Evolutionary conservation across 2,113 vertebrate species (phyloP).

Genomic region (Mesoclemmys tuberculata): DNA sequence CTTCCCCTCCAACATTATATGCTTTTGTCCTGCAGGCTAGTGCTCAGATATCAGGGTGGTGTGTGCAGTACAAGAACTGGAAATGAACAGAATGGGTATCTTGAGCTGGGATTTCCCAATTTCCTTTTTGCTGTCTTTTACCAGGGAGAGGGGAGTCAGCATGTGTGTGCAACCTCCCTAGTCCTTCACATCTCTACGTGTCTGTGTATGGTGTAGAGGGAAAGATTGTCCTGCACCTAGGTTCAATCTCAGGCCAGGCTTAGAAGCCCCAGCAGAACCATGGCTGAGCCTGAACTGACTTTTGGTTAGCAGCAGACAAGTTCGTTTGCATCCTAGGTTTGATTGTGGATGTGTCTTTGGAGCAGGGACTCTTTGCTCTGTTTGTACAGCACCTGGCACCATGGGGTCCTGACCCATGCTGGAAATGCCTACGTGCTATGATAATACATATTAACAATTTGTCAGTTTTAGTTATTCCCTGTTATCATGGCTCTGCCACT

Average conservation of each 20-base stretch:
- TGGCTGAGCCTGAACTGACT: neutral
- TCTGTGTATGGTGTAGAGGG: neutral
- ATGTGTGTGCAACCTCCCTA: neutral
- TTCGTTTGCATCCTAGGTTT: neutral
- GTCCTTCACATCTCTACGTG: neutral
- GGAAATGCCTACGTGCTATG: neutral
- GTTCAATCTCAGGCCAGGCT: neutral
- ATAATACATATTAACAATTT: neutral
- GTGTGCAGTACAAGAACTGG: neutral
- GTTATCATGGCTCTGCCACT: neutral
- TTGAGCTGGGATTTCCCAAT: neutral
- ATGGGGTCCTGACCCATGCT: neutral
- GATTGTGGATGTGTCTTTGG: neutral
- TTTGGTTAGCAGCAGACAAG: neutral
- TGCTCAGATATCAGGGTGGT: neutral
- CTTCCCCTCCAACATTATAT: neutral
- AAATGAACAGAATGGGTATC: neutral
- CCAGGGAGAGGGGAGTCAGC: neutral
- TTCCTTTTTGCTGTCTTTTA: neutral
- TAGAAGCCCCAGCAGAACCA: neutral
- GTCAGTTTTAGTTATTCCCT: neutral
- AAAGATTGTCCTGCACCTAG: neutral
- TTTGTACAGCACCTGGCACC: neutral
- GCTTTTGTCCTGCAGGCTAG: neutral
- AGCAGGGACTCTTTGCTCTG: neutral